Percentiles rank a stretch among this genome's conserved stretches.
Evolutionary conservation across 2,113 vertebrate species (phyloP).

Genomic region (Macrotus californicus): DNA sequence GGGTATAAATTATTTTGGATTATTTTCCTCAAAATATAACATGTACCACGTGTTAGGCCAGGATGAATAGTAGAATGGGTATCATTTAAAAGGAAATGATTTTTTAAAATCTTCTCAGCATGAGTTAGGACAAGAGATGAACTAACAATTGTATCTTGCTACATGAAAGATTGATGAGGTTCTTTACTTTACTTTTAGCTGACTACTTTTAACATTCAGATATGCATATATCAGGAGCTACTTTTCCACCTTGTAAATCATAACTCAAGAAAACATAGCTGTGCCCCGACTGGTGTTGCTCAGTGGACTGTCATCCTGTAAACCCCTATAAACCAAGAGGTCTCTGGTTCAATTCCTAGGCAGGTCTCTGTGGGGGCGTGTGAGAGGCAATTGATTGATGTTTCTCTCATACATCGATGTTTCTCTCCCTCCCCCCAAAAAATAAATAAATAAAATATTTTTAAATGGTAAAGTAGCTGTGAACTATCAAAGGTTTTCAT

Average conservation of each 20-base stretch:
- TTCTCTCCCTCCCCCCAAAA: too few species aligned
- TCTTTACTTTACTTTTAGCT: neutral
- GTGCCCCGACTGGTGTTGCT: too few species aligned
- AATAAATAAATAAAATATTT: too few species aligned
- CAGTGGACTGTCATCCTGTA: too few species aligned
- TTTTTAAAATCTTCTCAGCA: neutral
- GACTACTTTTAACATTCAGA: neutral
- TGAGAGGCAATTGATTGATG: too few species aligned
- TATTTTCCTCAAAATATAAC: constrained; percentile 1
- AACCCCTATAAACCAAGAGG: too few species aligned
- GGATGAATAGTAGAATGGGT: neutral
- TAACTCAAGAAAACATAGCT: neutral
- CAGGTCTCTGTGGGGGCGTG: too few species aligned
- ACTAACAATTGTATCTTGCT: neutral
- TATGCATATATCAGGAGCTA: neutral
- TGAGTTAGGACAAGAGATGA: neutral
- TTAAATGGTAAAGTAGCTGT: neutral
- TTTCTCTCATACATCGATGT: too few species aligned
- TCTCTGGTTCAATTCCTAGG: too few species aligned
- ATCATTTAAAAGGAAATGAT: neutral
- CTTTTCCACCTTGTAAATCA: neutral
- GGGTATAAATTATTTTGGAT: neutral
- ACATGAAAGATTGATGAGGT: neutral
- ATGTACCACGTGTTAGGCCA: neutral
- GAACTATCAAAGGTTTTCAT: neutral